Evolutionary conservation across 1,140 invertebrate species (phyloP).

Genomic region (Drosophila parabipectinata): DNA sequence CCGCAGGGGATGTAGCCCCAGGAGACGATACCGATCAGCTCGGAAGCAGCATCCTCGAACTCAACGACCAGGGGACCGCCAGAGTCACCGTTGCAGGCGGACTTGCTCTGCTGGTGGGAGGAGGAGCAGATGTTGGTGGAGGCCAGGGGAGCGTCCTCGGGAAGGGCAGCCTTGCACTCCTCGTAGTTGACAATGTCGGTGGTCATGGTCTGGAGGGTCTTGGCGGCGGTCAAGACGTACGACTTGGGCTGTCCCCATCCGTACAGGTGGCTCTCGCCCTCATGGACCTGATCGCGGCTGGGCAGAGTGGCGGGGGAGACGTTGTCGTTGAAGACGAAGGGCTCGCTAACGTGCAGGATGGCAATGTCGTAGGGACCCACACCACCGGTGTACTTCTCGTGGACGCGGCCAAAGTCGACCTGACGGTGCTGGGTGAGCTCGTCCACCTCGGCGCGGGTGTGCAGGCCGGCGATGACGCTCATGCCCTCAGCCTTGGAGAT

Average conservation of each 20-base stretch:
- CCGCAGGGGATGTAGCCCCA: constrained; percentile 91
- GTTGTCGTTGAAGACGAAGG: constrained; percentile 85
- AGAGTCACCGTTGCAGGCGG: constrained; percentile 88
- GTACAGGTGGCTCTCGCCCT: constrained; percentile 83
- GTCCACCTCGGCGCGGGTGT: constrained; percentile 53
- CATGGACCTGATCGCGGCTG: constrained; percentile 72
- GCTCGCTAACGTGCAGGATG: constrained; percentile 85
- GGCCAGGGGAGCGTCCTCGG: constrained; percentile 72
- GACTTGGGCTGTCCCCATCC: constrained; percentile 85
- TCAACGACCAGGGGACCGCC: constrained; percentile 87
- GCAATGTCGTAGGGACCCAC: constrained; percentile 88
- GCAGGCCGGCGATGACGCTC: constrained; percentile 74
- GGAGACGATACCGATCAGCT: constrained; percentile 89
- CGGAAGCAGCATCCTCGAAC: constrained; percentile 50
- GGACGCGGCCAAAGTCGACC: constrained; percentile 83
- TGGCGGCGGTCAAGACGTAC: constrained; percentile 46
- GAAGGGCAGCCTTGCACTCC: constrained; percentile 45
- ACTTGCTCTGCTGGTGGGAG: constrained; percentile 85
- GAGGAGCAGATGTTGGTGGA: constrained; percentile 87
- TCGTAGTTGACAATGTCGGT: constrained; percentile 80
- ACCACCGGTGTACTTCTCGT: constrained; percentile 85
- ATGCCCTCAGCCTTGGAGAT: constrained; percentile 51
- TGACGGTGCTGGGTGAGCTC: constrained; percentile 84
- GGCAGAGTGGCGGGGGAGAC: constrained; percentile 85
- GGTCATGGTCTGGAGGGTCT: constrained; percentile 82